Evolutionary conservation across 2,888 invertebrate species (phyloP).

Genomic region (Micropterix aruncella): DNA sequence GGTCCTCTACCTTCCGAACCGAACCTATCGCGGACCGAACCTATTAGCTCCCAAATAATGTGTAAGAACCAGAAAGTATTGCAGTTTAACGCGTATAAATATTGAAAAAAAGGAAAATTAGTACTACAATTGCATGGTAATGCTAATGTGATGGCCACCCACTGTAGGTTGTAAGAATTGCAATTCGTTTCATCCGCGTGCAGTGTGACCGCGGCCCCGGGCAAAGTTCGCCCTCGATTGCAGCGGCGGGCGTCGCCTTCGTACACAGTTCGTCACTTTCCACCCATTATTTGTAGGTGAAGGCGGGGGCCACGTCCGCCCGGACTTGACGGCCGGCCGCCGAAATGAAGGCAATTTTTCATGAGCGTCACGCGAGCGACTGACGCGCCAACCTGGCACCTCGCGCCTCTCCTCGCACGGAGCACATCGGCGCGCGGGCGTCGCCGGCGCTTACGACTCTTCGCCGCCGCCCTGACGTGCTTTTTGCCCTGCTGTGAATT

Average conservation of each 20-base stretch:
- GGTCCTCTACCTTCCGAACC: too few species aligned
- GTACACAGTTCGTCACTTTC: neutral
- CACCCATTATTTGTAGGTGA: neutral
- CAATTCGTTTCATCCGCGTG: too few species aligned
- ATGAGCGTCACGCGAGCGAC: neutral
- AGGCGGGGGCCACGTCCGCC: neutral
- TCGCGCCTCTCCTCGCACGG: neutral
- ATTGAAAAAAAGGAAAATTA: too few species aligned
- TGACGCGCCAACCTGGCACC: neutral
- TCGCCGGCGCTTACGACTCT: neutral
- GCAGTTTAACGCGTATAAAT: too few species aligned
- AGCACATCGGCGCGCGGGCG: neutral
- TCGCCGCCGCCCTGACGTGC: neutral
- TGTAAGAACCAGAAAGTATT: too few species aligned
- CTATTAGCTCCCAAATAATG: too few species aligned
- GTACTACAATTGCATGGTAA: too few species aligned
- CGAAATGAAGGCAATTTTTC: slow-evolving; percentile 10
- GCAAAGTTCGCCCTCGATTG: too few species aligned
- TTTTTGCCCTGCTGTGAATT: neutral
- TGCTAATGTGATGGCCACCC: too few species aligned
- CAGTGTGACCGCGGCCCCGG: neutral
- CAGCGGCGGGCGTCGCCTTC: neutral
- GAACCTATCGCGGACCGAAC: too few species aligned
- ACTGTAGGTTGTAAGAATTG: too few species aligned
- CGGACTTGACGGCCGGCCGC: slow-evolving; percentile 6